These are phyloP conservation scores for Cryptocephalus primarius DNA, from an alignment of 2,888 invertebrate species.

Conservation along the genomic window DNA sequence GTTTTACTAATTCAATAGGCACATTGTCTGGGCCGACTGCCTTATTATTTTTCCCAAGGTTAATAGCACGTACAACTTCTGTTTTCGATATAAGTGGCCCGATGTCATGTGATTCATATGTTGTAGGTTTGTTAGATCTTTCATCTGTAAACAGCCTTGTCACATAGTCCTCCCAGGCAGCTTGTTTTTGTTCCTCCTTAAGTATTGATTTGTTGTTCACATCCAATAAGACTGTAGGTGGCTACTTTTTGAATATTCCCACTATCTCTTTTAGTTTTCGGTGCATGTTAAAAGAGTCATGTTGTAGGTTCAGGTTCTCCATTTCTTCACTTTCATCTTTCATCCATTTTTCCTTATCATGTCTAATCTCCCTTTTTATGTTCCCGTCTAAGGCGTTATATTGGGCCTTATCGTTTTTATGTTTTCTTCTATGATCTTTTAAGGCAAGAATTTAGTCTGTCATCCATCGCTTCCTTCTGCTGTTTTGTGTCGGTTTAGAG, in stretches of 20 bases:
- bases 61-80: background rate
- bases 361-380: no score
- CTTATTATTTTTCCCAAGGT: background rate
- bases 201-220: background rate
- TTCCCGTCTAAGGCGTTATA: no score
- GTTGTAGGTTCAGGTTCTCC: no score
- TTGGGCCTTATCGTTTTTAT: no score
- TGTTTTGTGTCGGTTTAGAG: no score
- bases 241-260: background rate
- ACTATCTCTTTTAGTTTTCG: background rate
- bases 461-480: no score
- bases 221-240: background rate
- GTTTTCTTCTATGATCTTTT: no score
- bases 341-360: no score
- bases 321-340: no score
- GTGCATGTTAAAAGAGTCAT: no score
- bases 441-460: no score
- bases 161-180: background rate
- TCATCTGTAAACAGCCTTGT: background rate
- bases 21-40: background rate
- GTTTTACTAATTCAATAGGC: background rate
- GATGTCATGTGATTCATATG: background rate
- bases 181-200: background rate
- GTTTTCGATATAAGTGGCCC: background rate
- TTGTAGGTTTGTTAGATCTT: background rate